Evolutionary conservation across 2,888 invertebrate genomes (phyloP), one percentile per base, ranked within the genome.

Genomic region (Nycteola revayana): DNA sequence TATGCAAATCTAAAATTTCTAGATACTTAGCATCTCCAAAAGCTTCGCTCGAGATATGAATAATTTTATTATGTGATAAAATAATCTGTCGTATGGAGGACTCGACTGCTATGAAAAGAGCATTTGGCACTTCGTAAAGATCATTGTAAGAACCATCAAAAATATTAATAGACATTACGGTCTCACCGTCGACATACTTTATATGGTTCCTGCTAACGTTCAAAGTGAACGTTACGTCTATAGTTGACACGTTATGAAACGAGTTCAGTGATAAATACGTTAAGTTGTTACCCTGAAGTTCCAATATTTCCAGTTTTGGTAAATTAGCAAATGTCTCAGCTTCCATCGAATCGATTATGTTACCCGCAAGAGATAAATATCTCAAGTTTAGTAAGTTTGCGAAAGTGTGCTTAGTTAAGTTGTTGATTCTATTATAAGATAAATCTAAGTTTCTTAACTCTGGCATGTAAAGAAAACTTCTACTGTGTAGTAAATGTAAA

Each of bases 341-440:
- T 40, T 93, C 93, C 58, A 98, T 92, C 49, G 91, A 91, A 45
- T 90, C 90, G 60, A 98, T 91, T 58, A 92, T 90, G 84, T 98
- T 98, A 66, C 94, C 93, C 32, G 95, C 94, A 56, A 98, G 86
- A 73, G 96, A 94, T 60, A 98, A 89, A 66, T 94, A 95, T 57
- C 93, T 91, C 54, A 98, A 90, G 73, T 92, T 93, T 20, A 94
- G 92, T 72, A 97, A 90, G 78, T 94, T 93, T 57, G 90, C 89
- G 72, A 98, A 96, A 44, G 94, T 92, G 63, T 92, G 90, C 49
- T 91, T 91, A 60, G 93, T 91, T 47, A 96, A 87, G 54, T 90
- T 88, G 66, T 90, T 90, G 61, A 97, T 92, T 67, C 92, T 91
- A 78, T 97, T 96, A 32, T 93, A 94, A 45, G 94, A 93, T 57